These are phyloP conservation scores for Scophthalmus maximus DNA, from an alignment of 2,113 vertebrate genomes.

Conservation along the genomic window DNA sequence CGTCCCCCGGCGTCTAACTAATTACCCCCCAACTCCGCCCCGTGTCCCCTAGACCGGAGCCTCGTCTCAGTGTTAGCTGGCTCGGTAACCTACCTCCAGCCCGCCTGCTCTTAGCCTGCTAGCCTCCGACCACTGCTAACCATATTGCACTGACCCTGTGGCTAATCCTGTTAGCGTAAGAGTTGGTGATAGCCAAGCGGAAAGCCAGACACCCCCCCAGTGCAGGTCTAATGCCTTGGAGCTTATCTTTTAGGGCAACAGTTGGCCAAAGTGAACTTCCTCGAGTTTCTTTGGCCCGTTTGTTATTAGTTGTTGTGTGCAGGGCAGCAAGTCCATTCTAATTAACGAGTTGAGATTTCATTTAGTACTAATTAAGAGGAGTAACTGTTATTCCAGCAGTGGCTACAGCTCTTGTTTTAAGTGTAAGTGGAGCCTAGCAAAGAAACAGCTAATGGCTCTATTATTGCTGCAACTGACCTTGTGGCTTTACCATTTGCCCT, in stretches of 20 bases:
- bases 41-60: constrained; percentile 17
- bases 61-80: constrained; percentile 25
- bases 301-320: constrained; percentile 31
- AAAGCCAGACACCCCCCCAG: constrained; percentile 38
- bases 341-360: constrained; percentile 41
- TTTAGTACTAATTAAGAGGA: constrained; percentile 54
- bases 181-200: constrained; percentile 48
- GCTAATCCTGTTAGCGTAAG: constrained; percentile 64
- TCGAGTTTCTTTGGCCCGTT: constrained; percentile 38
- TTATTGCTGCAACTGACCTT: constrained; percentile 63
- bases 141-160: constrained; percentile 48
- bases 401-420: constrained; percentile 41
- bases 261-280: constrained; percentile 46
- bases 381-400: constrained; percentile 37
- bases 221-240: constrained; percentile 27
- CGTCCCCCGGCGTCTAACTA: constrained; percentile 44
- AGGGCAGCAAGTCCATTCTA: constrained; percentile 23
- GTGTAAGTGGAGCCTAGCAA: constrained; percentile 35
- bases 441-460: constrained; percentile 54
- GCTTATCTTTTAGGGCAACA: constrained; percentile 45
- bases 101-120: constrained; percentile 25
- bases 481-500: constrained; percentile 52
- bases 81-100: constrained; percentile 38
- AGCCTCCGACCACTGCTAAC: constrained; percentile 44
- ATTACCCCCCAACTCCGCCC: constrained; percentile 38